Base-by-base conservation (phyloP, 2,113 vertebrate genomes). In the Sinocyclocheilus grahami region DNA sequence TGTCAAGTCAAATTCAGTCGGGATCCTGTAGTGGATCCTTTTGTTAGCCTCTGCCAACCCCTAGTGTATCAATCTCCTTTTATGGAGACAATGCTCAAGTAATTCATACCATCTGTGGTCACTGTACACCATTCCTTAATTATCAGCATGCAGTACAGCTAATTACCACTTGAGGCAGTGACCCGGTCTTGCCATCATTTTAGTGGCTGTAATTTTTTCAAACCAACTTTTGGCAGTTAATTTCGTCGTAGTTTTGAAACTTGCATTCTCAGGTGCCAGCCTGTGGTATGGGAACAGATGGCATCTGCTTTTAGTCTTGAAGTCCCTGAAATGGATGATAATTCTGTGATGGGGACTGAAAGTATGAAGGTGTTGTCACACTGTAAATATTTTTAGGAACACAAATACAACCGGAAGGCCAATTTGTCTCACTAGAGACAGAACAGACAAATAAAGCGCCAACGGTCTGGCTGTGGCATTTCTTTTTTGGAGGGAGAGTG, bases 21-120 rank as follows among this genome's bases (percentile, higher is more conserved):
- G 80, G 86, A 89, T 91, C 75, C 71, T 78, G 78, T 46, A 55
- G 84, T 87, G 46, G 74, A 42, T 81, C 42, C 86, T 30, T 67
- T 55, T 65, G 60, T 86, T 85, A 86, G 86, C 82, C 85, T 83
- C 48, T 63, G 58, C 42, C 71, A 83, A 81, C 13, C 90, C 46
- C 51, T 10, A 78, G 77, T 22, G 81, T 39, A 24, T 55, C 46
- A 39, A 74, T 55, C 76, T 71, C 46, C 37, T 74, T 84, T 46
- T 67, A 86, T 9, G 1, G 39, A 85, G 82, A 81, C 10, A 71
- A n/a, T 62, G 51, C 82, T 86, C 65, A 14, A 65, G 86, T 75
- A 82, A 53, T 69, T 78, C 30, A 81, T 71, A 60, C 24, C 74
- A 85, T 82, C 33, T 78, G 48, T 62, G 71, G 80, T 48, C 63